phyloP scores from a whole-genome alignment of 2,888 invertebrate genomes.

The Petrolisthes manimaculis region DNA sequence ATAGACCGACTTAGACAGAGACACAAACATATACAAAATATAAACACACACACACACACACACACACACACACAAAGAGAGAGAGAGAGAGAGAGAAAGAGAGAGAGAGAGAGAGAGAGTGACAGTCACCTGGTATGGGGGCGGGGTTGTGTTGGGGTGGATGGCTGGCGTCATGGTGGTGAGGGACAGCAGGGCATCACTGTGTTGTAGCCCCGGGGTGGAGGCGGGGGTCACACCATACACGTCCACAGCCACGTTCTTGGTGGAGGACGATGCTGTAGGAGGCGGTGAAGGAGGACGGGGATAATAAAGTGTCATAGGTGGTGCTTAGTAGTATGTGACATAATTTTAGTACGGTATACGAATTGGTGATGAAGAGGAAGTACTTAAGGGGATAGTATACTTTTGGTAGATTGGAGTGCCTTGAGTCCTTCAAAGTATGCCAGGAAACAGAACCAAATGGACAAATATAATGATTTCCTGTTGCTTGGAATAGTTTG shows the following conservation, averaged over 20 bases:
- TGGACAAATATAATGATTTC: too few relatives aligned
- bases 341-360: too few relatives aligned
- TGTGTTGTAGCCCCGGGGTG: slow-evolving; percentile 39
- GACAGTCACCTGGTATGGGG: slow-evolving; percentile 30
- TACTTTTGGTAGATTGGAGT: too few relatives aligned
- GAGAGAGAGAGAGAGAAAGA: slow-evolving; percentile 9
- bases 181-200: slow-evolving; percentile 41
- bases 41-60: too few relatives aligned
- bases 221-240: slow-evolving; percentile 52
- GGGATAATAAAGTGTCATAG: background rate
- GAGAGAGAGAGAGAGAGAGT: background rate
- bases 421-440: too few relatives aligned
- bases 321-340: background rate
- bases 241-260: slow-evolving; percentile 45
- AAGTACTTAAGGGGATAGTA: too few relatives aligned
- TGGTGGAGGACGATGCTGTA: slow-evolving; percentile 49
- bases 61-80: background rate
- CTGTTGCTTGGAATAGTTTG: too few relatives aligned
- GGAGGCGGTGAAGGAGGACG: background rate
- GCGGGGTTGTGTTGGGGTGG: slow-evolving; percentile 22
- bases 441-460: too few relatives aligned
- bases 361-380: too few relatives aligned
- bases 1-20: too few relatives aligned
- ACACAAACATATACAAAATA: too few relatives aligned
- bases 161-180: slow-evolving; percentile 43